Evolutionary conservation across 2,888 invertebrate species (phyloP).

Genomic region (Stenodema calcarata): DNA sequence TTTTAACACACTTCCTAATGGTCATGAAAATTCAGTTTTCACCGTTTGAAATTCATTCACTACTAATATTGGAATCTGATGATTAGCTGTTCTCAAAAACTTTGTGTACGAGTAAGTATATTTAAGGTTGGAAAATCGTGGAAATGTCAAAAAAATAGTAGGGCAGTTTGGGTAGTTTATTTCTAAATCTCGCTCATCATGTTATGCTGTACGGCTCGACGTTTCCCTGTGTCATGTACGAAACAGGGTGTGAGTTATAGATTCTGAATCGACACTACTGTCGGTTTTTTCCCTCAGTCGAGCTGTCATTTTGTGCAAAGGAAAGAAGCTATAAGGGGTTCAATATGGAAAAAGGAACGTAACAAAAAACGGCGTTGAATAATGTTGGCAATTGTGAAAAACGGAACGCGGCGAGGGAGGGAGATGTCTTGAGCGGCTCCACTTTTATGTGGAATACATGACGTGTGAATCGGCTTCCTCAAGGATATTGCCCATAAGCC

Average conservation of each 20-base stretch:
- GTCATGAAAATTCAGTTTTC: too few species aligned
- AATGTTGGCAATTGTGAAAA: conserved; percentile 37
- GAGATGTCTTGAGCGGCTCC: background rate
- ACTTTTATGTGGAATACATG: conserved; percentile 44
- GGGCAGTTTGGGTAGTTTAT: too few species aligned
- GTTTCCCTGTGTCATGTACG: too few species aligned
- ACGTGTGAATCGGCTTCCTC: conserved; percentile 49
- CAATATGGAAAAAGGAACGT: conserved; percentile 36
- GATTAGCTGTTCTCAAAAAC: too few species aligned
- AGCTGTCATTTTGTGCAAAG: background rate
- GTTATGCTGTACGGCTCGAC: too few species aligned
- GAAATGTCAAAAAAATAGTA: too few species aligned
- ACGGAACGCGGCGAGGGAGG: background rate
- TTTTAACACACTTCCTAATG: too few species aligned
- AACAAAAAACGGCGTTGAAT: conserved; percentile 39
- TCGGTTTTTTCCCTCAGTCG: background rate
- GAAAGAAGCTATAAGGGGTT: conserved; percentile 25
- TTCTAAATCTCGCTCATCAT: too few species aligned
- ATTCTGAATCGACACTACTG: background rate
- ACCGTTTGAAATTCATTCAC: too few species aligned
- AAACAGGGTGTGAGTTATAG: background rate
- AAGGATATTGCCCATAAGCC: conserved; percentile 48
- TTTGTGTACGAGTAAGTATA: too few species aligned
- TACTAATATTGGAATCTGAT: too few species aligned
- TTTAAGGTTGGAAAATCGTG: too few species aligned